Evolutionary conservation across 2,888 invertebrate genomes (phyloP).

Genomic region (Polia nebulosa): DNA sequence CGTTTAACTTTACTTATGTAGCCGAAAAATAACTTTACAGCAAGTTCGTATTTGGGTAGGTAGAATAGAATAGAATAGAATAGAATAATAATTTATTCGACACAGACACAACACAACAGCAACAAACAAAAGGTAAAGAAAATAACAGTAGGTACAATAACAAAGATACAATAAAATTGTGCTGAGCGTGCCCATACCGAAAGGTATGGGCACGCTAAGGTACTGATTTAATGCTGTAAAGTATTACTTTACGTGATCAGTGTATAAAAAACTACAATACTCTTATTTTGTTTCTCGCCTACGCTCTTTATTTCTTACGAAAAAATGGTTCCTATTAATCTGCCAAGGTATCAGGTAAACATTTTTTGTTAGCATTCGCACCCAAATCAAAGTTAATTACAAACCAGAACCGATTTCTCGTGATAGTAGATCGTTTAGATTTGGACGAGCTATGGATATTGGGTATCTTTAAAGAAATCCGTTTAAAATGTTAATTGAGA

Average conservation of each 20-base stretch:
- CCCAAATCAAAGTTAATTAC: constrained; percentile 67
- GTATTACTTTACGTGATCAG: constrained; percentile 24
- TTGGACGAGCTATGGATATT: constrained; percentile 51
- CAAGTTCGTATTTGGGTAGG: no score
- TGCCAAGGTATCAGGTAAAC: constrained; percentile 52
- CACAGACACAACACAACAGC: no score
- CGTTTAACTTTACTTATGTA: no score
- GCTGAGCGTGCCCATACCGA: no score
- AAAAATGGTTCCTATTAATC: constrained; percentile 51
- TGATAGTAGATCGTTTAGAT: constrained; percentile 57
- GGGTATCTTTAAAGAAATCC: constrained; percentile 33
- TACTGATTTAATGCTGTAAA: constrained; percentile 22
- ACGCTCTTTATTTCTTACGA: constrained; percentile 10
- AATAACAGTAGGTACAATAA: no score
- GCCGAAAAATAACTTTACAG: no score
- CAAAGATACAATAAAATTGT: no score
- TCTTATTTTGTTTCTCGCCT: constrained; percentile 28
- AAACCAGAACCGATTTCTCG: constrained; percentile 51
- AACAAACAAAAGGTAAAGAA: no score
- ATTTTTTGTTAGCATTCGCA: constrained; percentile 63
- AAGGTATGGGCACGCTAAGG: no score
- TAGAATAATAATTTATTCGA: no score
- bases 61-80: no score
- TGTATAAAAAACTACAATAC: constrained; percentile 15
- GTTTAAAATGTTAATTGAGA: constrained; percentile 56